Evolutionary conservation across 2,113 vertebrate species (phyloP).

Genomic region (Seriola aureovittata): DNA sequence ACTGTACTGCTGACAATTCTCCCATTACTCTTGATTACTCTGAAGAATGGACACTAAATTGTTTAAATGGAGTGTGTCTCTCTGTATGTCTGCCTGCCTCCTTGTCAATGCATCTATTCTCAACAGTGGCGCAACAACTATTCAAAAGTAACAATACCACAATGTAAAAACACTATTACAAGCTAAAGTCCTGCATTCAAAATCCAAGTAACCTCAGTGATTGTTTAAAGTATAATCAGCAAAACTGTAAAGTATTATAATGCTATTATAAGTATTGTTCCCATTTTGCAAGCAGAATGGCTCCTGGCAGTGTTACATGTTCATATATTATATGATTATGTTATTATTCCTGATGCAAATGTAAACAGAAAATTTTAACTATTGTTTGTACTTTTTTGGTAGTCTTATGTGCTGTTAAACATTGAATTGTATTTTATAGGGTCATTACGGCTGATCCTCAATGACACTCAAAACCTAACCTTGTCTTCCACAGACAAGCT

Average conservation of each 20-base stretch:
- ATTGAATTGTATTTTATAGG: neutral
- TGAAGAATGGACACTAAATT: conserved; percentile 66
- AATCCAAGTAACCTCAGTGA: neutral
- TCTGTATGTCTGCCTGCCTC: conserved; percentile 45
- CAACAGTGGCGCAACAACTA: conserved; percentile 16
- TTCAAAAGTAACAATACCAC: conserved; percentile 28
- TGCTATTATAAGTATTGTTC: conserved; percentile 5
- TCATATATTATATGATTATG: neutral
- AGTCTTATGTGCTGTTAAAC: neutral
- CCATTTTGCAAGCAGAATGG: conserved; percentile 3
- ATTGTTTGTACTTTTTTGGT: neutral
- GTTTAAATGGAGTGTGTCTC: conserved; percentile 56
- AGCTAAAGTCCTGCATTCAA: neutral
- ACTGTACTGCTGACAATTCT: conserved; percentile 78
- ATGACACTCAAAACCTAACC: conserved; percentile 3
- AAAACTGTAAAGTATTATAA: neutral
- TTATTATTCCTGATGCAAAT: conserved; percentile 11
- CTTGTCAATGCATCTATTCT: conserved; percentile 24
- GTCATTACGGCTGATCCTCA: conserved; percentile 11
- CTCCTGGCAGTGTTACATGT: neutral
- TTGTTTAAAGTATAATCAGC: conserved; percentile 6
- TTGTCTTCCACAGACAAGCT: conserved; percentile 31
- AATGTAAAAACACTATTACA: conserved; percentile 23
- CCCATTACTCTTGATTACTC: conserved; percentile 73
- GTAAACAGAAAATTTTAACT: neutral